Percentiles rank a stretch among this genome's conserved stretches.
Evolutionary conservation across 2,113 vertebrate species (phyloP).

Genomic region (Mionectes macconnelli): DNA sequence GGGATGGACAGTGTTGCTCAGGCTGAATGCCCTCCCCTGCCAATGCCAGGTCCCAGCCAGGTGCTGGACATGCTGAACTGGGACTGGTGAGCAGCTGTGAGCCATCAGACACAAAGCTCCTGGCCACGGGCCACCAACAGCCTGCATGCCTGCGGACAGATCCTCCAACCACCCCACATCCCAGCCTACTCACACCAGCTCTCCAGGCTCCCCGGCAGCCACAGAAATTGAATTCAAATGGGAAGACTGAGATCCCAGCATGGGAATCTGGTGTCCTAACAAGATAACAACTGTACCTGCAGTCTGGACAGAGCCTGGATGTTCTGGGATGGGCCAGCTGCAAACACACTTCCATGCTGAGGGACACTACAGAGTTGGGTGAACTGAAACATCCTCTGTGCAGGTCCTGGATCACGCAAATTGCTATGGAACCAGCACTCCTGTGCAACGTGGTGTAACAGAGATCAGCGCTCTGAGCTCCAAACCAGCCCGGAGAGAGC

Average conservation of each 20-base stretch:
- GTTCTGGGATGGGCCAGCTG: not conserved
- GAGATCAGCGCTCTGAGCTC: not conserved
- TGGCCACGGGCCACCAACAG: not conserved
- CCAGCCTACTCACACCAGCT: not conserved
- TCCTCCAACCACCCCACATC: not conserved
- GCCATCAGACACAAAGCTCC: not conserved
- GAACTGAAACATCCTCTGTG: accelerated
- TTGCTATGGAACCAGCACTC: not conserved
- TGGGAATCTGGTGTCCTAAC: not conserved
- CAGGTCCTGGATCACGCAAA: not conserved
- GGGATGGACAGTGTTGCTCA: not conserved
- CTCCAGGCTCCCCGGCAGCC: not conserved
- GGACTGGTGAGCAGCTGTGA: not conserved
- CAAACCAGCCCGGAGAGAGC: not conserved
- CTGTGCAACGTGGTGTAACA: accelerated
- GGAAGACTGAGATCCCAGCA: not conserved
- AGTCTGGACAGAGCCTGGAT: not conserved
- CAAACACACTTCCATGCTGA: not conserved
- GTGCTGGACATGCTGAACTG: not conserved
- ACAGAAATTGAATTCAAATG: not conserved
- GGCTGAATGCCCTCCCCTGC: not conserved
- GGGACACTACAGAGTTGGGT: not conserved
- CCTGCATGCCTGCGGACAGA: accelerated
- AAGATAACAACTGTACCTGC: not conserved
- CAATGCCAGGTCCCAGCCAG: not conserved